Conservation (phyloP, 64 coral and sea anemone genomes). For the Trachythela sp. region DNA sequence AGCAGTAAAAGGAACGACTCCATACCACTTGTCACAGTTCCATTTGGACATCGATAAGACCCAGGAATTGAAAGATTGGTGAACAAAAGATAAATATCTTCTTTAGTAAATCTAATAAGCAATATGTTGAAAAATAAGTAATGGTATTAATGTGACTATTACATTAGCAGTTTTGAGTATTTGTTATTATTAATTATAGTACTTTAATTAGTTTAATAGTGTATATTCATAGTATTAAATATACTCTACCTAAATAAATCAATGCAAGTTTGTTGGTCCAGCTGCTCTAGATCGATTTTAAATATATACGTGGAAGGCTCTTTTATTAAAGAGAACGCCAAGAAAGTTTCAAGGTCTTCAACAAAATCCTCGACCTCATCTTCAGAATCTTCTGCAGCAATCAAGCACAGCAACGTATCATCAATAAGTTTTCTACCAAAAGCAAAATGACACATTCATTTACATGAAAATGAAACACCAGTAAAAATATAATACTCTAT, state of each 20-base stretch:
- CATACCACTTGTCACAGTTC: conserved; percentile 43
- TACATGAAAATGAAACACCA: background rate
- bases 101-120: conserved; percentile 44
- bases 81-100: conserved; percentile 36
- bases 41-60: conserved; percentile 43
- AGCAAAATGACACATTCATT: background rate
- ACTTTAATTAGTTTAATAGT: conserved; percentile 13
- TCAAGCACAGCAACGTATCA: background rate
- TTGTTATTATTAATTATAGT: background rate
- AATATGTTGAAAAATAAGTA: background rate
- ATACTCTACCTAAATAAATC: conserved; percentile 46
- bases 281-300: conserved; percentile 26
- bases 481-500: no score
- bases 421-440: background rate
- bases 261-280: conserved; percentile 46
- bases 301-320: conserved; percentile 6
- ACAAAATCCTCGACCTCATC: background rate
- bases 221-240: background rate
- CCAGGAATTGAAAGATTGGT: conserved; percentile 33
- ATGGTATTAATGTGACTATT: background rate
- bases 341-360: conserved; percentile 25
- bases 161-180: background rate
- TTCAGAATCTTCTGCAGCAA: background rate
- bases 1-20: conserved; percentile 36
- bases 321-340: conserved; percentile 26